Evolutionary conservation across 2,797 vertebrate species (phyloP).

Genomic region (Sebastes oblongus): DNA sequence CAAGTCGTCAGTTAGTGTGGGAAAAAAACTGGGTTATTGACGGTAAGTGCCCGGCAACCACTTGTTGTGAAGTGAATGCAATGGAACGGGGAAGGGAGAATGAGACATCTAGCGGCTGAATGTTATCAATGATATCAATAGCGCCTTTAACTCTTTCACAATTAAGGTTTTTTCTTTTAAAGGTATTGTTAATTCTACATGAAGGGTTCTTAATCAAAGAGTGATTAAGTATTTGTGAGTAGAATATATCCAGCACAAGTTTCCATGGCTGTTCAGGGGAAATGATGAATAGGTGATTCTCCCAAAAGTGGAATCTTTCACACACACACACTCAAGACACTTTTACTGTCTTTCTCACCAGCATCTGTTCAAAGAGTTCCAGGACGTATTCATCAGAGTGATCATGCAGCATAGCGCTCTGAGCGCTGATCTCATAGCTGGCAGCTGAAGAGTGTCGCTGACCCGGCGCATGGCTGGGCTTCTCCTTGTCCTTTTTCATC

Average conservation of each 20-base stretch:
- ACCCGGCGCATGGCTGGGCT: constrained; percentile 59
- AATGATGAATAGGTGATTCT: neutral
- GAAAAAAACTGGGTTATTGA: no score
- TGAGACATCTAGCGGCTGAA: no score
- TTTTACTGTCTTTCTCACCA: constrained; percentile 82
- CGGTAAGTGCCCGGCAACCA: fast-evolving
- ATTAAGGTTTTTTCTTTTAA: neutral
- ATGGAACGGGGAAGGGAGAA: fast-evolving
- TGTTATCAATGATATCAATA: no score
- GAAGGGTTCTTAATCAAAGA: neutral
- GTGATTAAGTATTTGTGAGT: neutral
- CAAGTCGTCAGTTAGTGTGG: no score
- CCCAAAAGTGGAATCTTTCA: neutral
- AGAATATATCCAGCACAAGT: neutral
- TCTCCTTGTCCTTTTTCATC: constrained; percentile 93
- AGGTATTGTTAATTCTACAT: neutral
- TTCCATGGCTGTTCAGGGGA: neutral
- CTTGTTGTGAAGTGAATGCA: no score
- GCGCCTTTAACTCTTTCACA: neutral
- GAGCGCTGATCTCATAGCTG: constrained; percentile 80
- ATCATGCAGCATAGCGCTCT: constrained; percentile 79
- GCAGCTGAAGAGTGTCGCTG: constrained; percentile 86
- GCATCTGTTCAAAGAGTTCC: constrained; percentile 92
- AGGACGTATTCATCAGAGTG: constrained; percentile 86
- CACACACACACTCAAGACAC: neutral